Percentiles rank a stretch among this genome's conserved stretches.
Conservation (phyloP, 2,113 vertebrate genomes). For the Pangasianodon hypophthalmus region DNA sequence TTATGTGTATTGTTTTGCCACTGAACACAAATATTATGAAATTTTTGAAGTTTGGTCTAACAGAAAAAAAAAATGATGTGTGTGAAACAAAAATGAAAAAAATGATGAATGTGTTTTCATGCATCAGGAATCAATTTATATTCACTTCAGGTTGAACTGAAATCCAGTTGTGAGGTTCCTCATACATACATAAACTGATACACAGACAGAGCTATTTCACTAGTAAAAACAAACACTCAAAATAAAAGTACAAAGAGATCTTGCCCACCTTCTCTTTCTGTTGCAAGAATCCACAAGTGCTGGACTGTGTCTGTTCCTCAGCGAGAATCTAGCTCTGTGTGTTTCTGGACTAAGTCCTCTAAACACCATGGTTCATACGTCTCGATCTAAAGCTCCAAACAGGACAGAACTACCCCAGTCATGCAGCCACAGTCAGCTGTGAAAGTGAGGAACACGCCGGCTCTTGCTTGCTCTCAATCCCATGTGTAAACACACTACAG, state of each 20-base stretch:
- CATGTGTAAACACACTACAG: conserved; percentile 49
- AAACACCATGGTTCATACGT: background rate
- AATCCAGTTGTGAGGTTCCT: background rate
- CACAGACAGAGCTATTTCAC: background rate
- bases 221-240: background rate
- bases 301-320: conserved; percentile 33
- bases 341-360: conserved; percentile 21
- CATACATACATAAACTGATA: background rate
- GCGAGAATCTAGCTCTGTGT: conserved; percentile 35
- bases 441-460: background rate
- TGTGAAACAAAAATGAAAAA: background rate
- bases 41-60: background rate
- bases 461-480: conserved; percentile 21
- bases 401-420: background rate
- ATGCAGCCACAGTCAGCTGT: background rate
- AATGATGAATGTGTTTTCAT: background rate
- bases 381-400: background rate
- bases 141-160: background rate
- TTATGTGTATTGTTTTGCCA: background rate
- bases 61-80: background rate
- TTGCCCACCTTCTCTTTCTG: conserved; percentile 22
- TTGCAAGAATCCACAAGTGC: conserved; percentile 37
- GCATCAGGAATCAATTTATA: background rate
- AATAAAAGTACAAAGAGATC: background rate
- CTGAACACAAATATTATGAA: background rate